phyloP scores from a whole-genome alignment of 35 echinoderm and acorn worm species.

The Ptychodera flava region DNA sequence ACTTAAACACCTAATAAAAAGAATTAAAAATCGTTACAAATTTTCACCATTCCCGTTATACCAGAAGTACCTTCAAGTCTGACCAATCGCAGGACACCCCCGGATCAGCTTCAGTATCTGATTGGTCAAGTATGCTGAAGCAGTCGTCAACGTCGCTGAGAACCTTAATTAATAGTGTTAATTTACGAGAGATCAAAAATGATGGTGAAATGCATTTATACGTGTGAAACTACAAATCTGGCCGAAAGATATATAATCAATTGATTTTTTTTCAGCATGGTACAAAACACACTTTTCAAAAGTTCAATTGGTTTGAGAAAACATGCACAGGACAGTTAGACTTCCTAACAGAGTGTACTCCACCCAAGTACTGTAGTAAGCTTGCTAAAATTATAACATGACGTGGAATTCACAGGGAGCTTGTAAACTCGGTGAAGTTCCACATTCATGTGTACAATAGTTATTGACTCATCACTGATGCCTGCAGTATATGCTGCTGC shows the following conservation, averaged over 20 bases:
- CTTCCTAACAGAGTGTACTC: not conserved
- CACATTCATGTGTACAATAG: not conserved
- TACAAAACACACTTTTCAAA: not conserved
- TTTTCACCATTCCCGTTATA: not conserved
- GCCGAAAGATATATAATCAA: too few relatives aligned
- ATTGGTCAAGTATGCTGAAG: not conserved
- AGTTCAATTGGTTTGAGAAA: not conserved
- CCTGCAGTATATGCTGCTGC: not conserved
- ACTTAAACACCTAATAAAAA: too few relatives aligned
- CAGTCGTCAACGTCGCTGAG: not conserved
- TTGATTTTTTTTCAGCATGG: too few relatives aligned
- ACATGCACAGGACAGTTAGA: not conserved
- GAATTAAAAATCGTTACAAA: not conserved
- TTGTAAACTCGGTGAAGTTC: not conserved
- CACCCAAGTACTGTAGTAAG: not conserved
- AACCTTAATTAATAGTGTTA: not conserved
- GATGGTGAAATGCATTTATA: not conserved
- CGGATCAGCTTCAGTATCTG: not conserved
- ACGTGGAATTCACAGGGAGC: not conserved
- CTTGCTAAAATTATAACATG: not conserved
- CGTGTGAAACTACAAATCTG: not conserved
- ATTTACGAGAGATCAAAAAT: not conserved
- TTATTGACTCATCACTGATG: not conserved
- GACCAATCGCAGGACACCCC: not conserved
- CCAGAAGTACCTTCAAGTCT: not conserved